phyloP scores from a whole-genome alignment of 2,797 vertebrate genomes.

The Centroberyx gerrardi region DNA sequence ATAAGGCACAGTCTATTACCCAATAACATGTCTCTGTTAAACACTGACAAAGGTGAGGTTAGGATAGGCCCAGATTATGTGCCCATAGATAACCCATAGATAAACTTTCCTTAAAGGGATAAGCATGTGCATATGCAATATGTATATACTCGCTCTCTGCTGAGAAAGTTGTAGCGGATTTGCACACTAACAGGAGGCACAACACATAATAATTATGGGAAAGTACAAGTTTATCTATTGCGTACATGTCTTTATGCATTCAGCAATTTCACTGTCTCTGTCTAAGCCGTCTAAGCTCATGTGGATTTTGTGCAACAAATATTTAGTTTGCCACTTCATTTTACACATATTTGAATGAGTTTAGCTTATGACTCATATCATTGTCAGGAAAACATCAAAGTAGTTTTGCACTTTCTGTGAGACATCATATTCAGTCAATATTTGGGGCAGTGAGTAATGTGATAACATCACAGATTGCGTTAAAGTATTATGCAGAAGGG shows the following conservation, averaged over 20 bases:
- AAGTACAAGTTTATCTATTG: background rate
- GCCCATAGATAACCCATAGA: background rate
- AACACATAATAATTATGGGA: background rate
- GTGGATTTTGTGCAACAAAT: background rate
- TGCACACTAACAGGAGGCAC: background rate
- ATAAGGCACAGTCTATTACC: conserved; percentile 44
- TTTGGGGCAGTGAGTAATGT: background rate
- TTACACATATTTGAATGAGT: background rate
- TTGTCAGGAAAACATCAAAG: conserved; percentile 6
- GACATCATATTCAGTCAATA: conserved; percentile 28
- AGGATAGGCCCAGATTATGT: background rate
- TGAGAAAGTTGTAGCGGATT: background rate
- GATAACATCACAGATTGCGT: background rate
- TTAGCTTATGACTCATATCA: conserved; percentile 26
- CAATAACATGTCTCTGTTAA: conserved; percentile 2
- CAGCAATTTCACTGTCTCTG: background rate
- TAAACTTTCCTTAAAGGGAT: background rate
- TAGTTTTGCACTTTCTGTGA: background rate
- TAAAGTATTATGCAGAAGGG: background rate
- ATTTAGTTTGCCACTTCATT: background rate
- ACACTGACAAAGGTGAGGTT: conserved; percentile 16
- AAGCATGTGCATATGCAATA: background rate
- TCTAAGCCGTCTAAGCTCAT: background rate
- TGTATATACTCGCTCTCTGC: too few relatives aligned
- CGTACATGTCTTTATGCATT: background rate